A percentile compares a stretch with the other conserved stretches of the same genome.
Evolutionary conservation across 2,113 vertebrate genomes (phyloP).

Genomic region (Hipposideros armiger): DNA sequence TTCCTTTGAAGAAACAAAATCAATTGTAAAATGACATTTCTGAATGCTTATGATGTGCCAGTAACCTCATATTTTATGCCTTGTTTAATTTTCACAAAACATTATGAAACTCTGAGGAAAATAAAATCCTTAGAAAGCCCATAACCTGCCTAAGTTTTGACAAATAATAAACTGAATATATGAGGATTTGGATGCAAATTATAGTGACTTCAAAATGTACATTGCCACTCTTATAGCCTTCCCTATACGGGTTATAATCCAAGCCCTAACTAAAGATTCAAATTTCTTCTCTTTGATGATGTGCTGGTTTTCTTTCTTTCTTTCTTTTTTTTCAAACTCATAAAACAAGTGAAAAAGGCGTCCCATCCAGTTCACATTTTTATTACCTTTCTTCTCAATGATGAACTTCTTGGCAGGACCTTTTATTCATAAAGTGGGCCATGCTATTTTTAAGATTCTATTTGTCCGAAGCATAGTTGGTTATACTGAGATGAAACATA

Average conservation of each 20-base stretch:
- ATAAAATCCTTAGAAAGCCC: neutral
- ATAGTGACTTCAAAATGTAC: neutral
- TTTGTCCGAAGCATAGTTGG: neutral
- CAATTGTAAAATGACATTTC: neutral
- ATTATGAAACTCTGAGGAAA: neutral
- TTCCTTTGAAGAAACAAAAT: neutral
- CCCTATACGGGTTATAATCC: neutral
- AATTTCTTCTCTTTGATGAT: neutral
- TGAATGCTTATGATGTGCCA: neutral
- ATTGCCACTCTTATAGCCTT: neutral
- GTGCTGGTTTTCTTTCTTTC: neutral
- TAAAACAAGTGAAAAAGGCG: neutral
- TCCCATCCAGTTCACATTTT: neutral
- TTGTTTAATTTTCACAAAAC: neutral
- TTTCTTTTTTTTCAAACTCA: neutral
- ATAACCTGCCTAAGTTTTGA: neutral
- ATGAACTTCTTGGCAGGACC: neutral
- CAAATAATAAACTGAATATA: constrained; percentile 27
- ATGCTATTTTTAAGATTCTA: neutral
- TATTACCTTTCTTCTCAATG: neutral
- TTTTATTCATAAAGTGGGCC: neutral
- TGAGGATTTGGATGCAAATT: neutral
- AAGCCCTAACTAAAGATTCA: neutral
- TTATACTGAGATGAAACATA: neutral
- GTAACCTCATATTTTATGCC: neutral